Conservation (phyloP, 2,113 vertebrate species). For the Irena cyanogastra region DNA sequence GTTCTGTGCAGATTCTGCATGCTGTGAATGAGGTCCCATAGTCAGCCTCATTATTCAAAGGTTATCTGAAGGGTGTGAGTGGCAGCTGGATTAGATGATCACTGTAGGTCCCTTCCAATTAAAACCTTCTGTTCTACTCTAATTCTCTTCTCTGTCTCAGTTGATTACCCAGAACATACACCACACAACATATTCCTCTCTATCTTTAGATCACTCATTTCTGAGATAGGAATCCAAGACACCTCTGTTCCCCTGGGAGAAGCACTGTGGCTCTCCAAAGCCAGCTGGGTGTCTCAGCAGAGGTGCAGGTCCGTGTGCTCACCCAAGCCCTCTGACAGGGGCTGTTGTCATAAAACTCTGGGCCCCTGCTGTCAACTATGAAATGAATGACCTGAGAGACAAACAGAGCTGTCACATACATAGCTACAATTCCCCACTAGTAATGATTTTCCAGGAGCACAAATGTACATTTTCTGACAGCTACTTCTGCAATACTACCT, state of each 20-base stretch:
- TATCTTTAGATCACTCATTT: not conserved
- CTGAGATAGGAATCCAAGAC: not conserved
- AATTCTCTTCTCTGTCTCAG: not conserved
- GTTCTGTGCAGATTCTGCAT: not conserved
- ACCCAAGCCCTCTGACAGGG: not conserved
- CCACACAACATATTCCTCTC: not conserved
- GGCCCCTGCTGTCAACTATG: not conserved
- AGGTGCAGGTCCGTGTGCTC: not conserved
- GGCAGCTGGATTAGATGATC: not conserved
- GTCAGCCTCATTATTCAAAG: not conserved
- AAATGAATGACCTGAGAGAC: not conserved
- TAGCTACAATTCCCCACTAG: not conserved
- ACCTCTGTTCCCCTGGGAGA: not conserved
- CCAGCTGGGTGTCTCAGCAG: not conserved
- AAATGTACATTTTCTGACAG: not conserved
- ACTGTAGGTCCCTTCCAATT: not conserved
- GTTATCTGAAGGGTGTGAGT: not conserved
- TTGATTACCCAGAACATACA: not conserved
- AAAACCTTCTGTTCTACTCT: not conserved
- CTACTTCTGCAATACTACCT: not conserved
- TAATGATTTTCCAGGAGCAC: not conserved
- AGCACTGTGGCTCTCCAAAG: not conserved
- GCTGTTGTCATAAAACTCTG: not conserved
- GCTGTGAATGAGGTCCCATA: not conserved
- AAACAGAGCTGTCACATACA: not conserved